Evolutionary conservation across 2,888 invertebrate species (phyloP), one percentile per base, ranked within the genome.

Genomic region (Chaitophorus viminalis): DNA sequence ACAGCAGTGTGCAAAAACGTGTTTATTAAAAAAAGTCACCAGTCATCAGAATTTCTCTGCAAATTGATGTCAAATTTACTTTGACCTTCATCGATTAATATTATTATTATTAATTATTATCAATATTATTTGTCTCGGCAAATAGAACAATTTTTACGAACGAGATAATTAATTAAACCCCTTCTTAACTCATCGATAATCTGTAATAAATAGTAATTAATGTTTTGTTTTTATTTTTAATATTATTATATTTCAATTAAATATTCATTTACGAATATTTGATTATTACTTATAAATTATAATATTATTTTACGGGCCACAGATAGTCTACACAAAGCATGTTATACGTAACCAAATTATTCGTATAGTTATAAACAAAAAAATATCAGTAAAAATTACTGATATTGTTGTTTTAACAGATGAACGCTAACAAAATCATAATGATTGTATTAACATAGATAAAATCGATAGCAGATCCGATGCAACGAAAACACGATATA

Each of bases 381-480:
- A 52, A 25, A 70, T n/a, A 70, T 25, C 25, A 46, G 39, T 68
- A 65, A 60, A 46, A 39, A 68, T 81, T 46, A 68, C 82, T 31
- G 70, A n/a, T n/a, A n/a, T 18, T 36, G 82, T 74, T 75, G 18
- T 39, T 21, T 14, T 21, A 52, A 60, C 82, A 46, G 33, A 8
- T 52, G 36, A 72, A 75, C 21, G 60, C 74, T 60, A 82, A 74
- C 54, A 52, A 33, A 82, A 31, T 82, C 72, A 33, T 70, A 54
- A n/a, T 33, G 82, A 82, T 70, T 54, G 14, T 60, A 36, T 33
- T 83, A 75, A 21, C 82, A 83, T 83, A 83, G 82, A 83, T 83
- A 83, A 75, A 60, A 83, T 83, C 82, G 25, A 60, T 36, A 83
- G 36, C 25, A 72, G 52, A 82, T 82, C 17, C 29, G 74, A 83